These are phyloP conservation scores for Holocentrus rufus DNA, from an alignment of 2,797 vertebrate species.

Conservation along the genomic window DNA sequence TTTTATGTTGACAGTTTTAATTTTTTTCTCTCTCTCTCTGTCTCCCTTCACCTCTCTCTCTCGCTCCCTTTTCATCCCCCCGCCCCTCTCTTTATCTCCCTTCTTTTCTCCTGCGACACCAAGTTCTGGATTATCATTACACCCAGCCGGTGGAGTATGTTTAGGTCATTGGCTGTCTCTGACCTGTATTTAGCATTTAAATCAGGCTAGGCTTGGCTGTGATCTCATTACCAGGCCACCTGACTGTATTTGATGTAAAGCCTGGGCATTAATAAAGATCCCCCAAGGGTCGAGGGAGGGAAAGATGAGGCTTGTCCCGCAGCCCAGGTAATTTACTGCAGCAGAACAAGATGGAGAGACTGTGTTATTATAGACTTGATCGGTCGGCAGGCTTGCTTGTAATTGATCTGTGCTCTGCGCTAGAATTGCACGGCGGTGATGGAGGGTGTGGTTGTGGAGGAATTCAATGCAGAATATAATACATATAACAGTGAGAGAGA, in stretches of 20 bases:
- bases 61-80: not conserved
- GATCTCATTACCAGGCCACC: conserved; percentile 75
- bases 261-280: conserved; percentile 75
- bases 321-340: conserved; percentile 78
- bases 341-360: conserved; percentile 76
- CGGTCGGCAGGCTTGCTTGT: conserved; percentile 72
- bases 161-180: conserved; percentile 62
- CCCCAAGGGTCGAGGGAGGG: conserved; percentile 55
- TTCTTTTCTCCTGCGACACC: conserved; percentile 19
- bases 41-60: conserved; percentile 7
- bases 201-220: conserved; percentile 67
- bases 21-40: conserved; percentile 3
- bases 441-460: conserved; percentile 70
- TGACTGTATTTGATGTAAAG: conserved; percentile 77
- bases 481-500: conserved; percentile 62
- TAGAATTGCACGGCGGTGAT: conserved; percentile 61
- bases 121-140: conserved; percentile 55
- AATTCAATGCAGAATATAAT: conserved; percentile 73
- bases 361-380: conserved; percentile 81
- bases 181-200: conserved; percentile 79
- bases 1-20: conserved; percentile 40
- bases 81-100: not conserved
- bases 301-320: conserved; percentile 69
- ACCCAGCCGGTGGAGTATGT: conserved; percentile 45
- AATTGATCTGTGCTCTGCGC: conserved; percentile 78